These are phyloP conservation scores for Synaphobranchus kaupii DNA, from an alignment of 2,797 vertebrate genomes.

Conservation along the genomic window DNA sequence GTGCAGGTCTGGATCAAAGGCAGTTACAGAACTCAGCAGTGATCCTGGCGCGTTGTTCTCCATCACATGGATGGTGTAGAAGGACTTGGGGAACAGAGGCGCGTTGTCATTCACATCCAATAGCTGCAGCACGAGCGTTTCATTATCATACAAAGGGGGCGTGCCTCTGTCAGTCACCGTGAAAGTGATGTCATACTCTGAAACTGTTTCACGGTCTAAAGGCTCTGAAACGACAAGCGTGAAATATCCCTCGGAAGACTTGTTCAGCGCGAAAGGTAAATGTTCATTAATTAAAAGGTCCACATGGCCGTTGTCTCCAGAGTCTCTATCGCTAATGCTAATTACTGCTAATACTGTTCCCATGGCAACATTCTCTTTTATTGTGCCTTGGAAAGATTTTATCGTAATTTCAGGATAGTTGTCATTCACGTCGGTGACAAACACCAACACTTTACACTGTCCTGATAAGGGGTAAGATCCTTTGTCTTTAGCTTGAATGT, in stretches of 20 bases:
- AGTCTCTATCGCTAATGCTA: slow-evolving; percentile 76
- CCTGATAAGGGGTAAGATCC: too few species aligned
- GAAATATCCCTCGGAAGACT: slow-evolving; percentile 78
- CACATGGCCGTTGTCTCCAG: slow-evolving; percentile 74
- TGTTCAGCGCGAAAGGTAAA: slow-evolving; percentile 72
- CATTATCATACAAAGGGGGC: slow-evolving; percentile 29
- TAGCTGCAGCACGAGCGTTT: slow-evolving; percentile 69
- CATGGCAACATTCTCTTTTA: slow-evolving; percentile 70
- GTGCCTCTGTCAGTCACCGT: slow-evolving; percentile 34
- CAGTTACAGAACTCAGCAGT: slow-evolving; percentile 69
- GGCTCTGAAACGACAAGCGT: slow-evolving; percentile 70
- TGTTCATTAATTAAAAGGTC: slow-evolving; percentile 65
- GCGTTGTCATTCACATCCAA: slow-evolving; percentile 77
- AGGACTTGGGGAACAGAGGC: slow-evolving; percentile 67
- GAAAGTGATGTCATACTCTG: slow-evolving; percentile 61
- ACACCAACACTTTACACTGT: too few species aligned
- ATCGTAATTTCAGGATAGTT: slow-evolving; percentile 73
- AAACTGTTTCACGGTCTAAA: slow-evolving; percentile 73
- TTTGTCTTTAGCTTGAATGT: too few species aligned
- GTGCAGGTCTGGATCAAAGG: slow-evolving; percentile 74
- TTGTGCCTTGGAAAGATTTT: slow-evolving; percentile 71
- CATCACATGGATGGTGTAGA: slow-evolving; percentile 72
- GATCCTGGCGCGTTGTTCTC: slow-evolving; percentile 75
- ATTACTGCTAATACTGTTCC: slow-evolving; percentile 78
- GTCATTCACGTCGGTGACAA: too few species aligned